Base-by-base conservation (phyloP, 1,140 invertebrate species). In the Hestina assimilis region DNA sequence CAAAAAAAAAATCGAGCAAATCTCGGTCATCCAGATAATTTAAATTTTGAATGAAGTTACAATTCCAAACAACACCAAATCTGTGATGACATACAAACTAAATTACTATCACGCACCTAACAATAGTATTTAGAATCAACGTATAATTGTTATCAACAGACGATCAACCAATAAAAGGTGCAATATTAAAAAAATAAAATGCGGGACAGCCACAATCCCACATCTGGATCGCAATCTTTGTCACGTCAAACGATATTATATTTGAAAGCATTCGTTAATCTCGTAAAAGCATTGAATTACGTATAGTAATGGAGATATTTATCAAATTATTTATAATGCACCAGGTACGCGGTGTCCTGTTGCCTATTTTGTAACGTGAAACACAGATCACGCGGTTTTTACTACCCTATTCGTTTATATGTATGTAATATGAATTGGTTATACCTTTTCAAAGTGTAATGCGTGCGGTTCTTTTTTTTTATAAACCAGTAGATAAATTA, bases 281-380 rank as follows among this genome's bases (percentile, higher is more conserved):
- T 56, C 57, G 65, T 63, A 72, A 69, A 73, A 63, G 59, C 55
- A 57, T 63, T 63, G 53, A 65, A 68, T 66, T 65, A 59, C 64
- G 63, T 54, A 58, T 53, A 56, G 68, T 50, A 60, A 63, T 64
- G 66, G 61, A 69, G 66, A 69, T 65, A 66, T 69, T 68, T 69
- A 69, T 67, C 66, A 63, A 69, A 74, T 69, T 66, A 71, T 71
- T 66, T 60, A 72, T 69, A 72, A 72, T 67, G 48, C 56, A 31
- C 62, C 67, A 72, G 69, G 72, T 75, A 71, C 41, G 53, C 33
- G 63, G 72, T 67, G 66, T 75, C 66, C 14, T 31, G 54, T 75
- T 67, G 46, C 66, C 57, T 20, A 55, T 63, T 52, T 31, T 47
- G 66, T 63, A 66, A 69, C 43, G 61, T 26, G 59, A 66, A 33